Base-by-base conservation (phyloP, 2,113 vertebrate species). In the Aviceda subcristata region DNA sequence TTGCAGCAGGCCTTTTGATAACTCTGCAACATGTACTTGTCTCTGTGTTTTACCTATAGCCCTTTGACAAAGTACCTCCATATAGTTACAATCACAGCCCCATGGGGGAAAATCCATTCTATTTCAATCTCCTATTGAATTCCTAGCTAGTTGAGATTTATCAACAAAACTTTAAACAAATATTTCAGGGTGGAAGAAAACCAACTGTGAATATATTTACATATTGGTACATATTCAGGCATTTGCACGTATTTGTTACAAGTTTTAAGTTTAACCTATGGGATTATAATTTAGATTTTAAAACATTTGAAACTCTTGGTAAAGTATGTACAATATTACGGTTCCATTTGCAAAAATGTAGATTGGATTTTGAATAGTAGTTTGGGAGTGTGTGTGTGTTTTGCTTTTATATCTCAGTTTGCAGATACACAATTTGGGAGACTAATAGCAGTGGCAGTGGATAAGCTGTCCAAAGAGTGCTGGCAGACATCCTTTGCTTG, bases 1-100 rank as follows among this genome's bases (percentile, higher is more conserved):
- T 96, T 97, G 34, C 88, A 97, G 18, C 96, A 93, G 1, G 96
- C 92, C 56, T 81, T 97, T 64, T 97, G 96, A 95, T 91, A 62
- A 19, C 53, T 78, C 16, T 86, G 98, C 4, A 96, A 97, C 56
- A 18, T 90, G 15, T 79, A 77, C 97, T 6, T 97, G 94, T 57
- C 83, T 92, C 56, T 96, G 98, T 1, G 7, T 95, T 97, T 92
- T 51, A 88, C 12, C 81, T 96, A 82, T 86, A 96, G 94, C 92
- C 91, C 7, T 76, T 46, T 24, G 91, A 22, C 34, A 72, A 68
- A 39, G 73, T 86, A 29, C 80, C 80, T 27, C 90, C 97, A 38
- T 67, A 53, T 1, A 79, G 96, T 60, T 97, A 97, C 80, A 83
- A 50, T 68, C 89, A 14, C 69, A 32, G 48, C n/a, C n/a, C 41